Conservation (phyloP, 2,797 vertebrate genomes). For the Eupleurogrammus muticus region DNA sequence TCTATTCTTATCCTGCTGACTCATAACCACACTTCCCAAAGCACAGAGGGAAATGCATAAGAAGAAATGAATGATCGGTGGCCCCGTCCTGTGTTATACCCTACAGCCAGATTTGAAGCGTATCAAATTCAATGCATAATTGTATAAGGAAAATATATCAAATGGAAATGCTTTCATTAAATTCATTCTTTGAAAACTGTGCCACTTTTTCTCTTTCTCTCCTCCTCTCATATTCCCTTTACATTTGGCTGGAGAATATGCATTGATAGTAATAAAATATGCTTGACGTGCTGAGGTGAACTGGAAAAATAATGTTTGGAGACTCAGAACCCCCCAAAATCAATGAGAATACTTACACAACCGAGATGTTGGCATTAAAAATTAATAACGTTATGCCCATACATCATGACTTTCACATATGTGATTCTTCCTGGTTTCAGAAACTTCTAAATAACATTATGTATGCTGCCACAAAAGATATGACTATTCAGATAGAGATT, state of each 20-base stretch:
- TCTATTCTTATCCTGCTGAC: slow-evolving; percentile 39
- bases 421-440: background rate
- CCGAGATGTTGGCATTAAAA: background rate
- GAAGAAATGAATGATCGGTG: slow-evolving; percentile 28
- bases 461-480: background rate
- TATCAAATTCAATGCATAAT: slow-evolving; percentile 23
- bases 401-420: background rate
- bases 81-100: slow-evolving; percentile 28
- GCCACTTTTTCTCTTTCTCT: slow-evolving; percentile 3
- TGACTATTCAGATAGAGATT: slow-evolving; percentile 1
- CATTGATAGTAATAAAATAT: background rate
- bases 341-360: background rate
- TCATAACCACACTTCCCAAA: slow-evolving; percentile 33
- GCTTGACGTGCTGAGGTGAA: background rate
- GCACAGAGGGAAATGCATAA: slow-evolving; percentile 29
- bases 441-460: background rate
- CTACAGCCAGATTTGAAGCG: slow-evolving; percentile 38
- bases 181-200: slow-evolving; percentile 14
- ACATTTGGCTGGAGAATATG: background rate
- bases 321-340: background rate
- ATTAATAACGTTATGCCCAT: background rate
- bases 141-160: slow-evolving; percentile 19
- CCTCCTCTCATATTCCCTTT: background rate
- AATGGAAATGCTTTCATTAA: slow-evolving; percentile 29
- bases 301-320: background rate